Evolutionary conservation across 2,113 vertebrate species (phyloP).

Genomic region (Tragelaphus scriptus): DNA sequence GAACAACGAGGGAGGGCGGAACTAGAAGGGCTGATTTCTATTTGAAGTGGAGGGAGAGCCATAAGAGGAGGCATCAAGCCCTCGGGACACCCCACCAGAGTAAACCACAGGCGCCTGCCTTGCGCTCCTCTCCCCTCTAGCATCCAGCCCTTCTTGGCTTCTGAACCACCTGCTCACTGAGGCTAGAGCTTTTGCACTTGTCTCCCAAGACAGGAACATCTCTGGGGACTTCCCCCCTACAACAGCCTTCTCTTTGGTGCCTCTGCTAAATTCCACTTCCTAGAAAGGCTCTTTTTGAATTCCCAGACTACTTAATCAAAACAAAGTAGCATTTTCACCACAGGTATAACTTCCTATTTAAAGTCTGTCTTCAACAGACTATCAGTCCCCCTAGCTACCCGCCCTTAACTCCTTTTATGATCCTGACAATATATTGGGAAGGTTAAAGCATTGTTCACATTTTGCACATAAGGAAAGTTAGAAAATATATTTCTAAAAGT

Average conservation of each 20-base stretch:
- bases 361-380: neutral
- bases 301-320: neutral
- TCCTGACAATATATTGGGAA: neutral
- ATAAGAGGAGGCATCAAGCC: no score
- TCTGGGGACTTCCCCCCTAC: neutral
- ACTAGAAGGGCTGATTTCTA: neutral
- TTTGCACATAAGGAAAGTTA: neutral
- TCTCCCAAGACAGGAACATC: neutral
- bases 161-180: neutral
- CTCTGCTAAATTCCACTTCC: neutral
- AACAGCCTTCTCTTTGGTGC: neutral
- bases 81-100: neutral
- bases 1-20: neutral
- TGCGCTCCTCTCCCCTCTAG: neutral
- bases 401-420: neutral
- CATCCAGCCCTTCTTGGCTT: no score
- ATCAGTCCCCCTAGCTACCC: accelerated
- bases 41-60: neutral
- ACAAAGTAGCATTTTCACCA: neutral
- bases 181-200: neutral
- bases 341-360: neutral
- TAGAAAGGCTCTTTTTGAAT: neutral
- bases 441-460: neutral
- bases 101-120: neutral
- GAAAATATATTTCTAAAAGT: neutral